Evolutionary conservation across 1,140 invertebrate species (phyloP).

Genomic region (Helicoverpa armigera): DNA sequence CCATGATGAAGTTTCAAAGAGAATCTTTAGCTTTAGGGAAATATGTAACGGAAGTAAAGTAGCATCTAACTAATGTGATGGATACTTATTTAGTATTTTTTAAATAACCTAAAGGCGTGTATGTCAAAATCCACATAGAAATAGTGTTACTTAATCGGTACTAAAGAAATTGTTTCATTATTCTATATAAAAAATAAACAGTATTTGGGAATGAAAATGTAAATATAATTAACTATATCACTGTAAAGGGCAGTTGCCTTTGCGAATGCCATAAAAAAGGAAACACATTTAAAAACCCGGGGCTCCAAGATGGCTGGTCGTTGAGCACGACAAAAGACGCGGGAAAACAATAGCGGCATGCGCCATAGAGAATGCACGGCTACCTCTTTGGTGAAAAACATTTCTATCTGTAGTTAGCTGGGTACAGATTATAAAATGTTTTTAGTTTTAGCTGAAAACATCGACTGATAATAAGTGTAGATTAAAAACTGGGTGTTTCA

Average conservation of each 20-base stretch:
- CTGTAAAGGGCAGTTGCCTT: background rate
- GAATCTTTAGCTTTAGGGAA: too few relatives aligned
- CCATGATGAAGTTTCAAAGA: too few relatives aligned
- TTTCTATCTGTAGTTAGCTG: constrained; percentile 30
- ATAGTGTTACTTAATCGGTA: too few relatives aligned
- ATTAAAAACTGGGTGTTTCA: too few relatives aligned
- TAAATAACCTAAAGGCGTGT: too few relatives aligned
- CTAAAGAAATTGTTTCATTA: too few relatives aligned
- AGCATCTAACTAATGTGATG: too few relatives aligned
- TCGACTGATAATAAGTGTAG: background rate
- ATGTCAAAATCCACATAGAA: too few relatives aligned
- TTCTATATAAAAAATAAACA: too few relatives aligned
- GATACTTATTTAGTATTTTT: too few relatives aligned
- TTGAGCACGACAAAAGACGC: constrained; percentile 44
- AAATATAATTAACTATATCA: background rate
- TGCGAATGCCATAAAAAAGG: constrained; percentile 15
- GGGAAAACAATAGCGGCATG: constrained; percentile 50
- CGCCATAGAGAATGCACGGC: constrained; percentile 50
- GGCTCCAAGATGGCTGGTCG: constrained; percentile 38
- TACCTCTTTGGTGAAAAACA: constrained; percentile 41
- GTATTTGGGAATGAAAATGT: background rate
- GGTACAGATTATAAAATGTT: background rate
- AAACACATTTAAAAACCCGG: constrained; percentile 12
- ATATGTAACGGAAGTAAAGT: too few relatives aligned
- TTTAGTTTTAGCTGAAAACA: background rate